Percentiles rank a stretch among this genome's conserved stretches.
phyloP scores from a whole-genome alignment of 2,797 vertebrate species.

The Lepilemur ruficaudatus region DNA sequence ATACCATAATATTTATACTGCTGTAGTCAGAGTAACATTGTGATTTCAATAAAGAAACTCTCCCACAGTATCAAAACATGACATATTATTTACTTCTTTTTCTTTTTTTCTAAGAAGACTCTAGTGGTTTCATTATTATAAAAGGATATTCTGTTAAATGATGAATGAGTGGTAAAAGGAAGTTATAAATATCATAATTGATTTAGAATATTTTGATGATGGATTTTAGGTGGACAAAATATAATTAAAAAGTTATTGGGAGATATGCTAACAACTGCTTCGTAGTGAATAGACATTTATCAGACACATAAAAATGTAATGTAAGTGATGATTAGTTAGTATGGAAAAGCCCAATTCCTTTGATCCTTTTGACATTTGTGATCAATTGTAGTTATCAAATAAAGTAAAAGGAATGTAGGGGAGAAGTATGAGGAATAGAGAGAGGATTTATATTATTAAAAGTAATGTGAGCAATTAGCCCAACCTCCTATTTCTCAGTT shows the following conservation, averaged over 20 bases:
- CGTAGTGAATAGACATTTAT: not conserved
- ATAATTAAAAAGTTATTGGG: not conserved
- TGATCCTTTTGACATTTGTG: not conserved
- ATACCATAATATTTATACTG: not conserved
- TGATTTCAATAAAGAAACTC: not conserved
- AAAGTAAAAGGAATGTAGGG: not conserved
- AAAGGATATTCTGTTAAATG: not conserved
- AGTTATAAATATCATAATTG: not conserved
- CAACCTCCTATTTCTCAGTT: not conserved
- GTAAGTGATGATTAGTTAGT: not conserved
- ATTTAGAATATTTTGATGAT: constrained; percentile 18
- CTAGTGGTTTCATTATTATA: not conserved
- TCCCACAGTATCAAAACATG: not conserved
- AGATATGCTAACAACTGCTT: not conserved
- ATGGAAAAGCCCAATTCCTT: not conserved
- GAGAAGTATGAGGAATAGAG: too few relatives aligned
- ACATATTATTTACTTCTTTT: not conserved
- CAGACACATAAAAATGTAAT: not conserved
- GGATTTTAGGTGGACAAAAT: not conserved
- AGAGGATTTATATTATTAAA: not conserved
- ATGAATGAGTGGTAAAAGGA: not conserved
- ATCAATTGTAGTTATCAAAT: not conserved
- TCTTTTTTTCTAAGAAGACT: not conserved
- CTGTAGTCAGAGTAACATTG: not conserved
- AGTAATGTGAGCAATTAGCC: not conserved